Conservation (phyloP, 2,113 vertebrate genomes). For the Mola mola region DNA sequence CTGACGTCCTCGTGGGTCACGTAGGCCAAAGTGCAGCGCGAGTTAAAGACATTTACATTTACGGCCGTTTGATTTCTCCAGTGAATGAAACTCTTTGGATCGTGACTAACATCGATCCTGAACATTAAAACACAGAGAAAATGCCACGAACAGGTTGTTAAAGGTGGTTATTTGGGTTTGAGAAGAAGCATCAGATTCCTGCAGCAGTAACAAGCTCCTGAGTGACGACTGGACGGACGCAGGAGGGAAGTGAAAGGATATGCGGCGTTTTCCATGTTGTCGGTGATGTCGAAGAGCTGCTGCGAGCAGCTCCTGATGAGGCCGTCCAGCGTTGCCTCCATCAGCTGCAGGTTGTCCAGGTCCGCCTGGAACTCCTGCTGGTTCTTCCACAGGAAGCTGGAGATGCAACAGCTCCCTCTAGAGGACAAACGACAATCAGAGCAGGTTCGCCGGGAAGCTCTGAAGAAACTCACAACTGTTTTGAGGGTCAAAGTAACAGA, state of each 20-base stretch:
- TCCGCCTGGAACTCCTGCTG: slow-evolving; percentile 81
- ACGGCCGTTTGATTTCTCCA: background rate
- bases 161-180: no score
- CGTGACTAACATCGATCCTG: background rate
- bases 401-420: slow-evolving; percentile 82
- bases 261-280: slow-evolving; percentile 85
- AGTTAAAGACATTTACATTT: slow-evolving; percentile 57
- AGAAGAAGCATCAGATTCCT: no score
- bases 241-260: slow-evolving; percentile 85
- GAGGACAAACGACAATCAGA: slow-evolving; percentile 15
- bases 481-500: no score
- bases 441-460: no score
- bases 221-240: no score
- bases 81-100: background rate
- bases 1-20: slow-evolving; percentile 89
- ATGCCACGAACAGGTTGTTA: no score
- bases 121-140: no score
- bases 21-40: slow-evolving; percentile 85
- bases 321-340: slow-evolving; percentile 91
- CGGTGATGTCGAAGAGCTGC: slow-evolving; percentile 88
- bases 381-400: slow-evolving; percentile 47
- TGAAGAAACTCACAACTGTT: no score
- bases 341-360: slow-evolving; percentile 84
- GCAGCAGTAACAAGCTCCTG: no score
- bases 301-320: slow-evolving; percentile 90